Conservation (phyloP, 2,797 vertebrate species). For the Microhierax caerulescens region DNA sequence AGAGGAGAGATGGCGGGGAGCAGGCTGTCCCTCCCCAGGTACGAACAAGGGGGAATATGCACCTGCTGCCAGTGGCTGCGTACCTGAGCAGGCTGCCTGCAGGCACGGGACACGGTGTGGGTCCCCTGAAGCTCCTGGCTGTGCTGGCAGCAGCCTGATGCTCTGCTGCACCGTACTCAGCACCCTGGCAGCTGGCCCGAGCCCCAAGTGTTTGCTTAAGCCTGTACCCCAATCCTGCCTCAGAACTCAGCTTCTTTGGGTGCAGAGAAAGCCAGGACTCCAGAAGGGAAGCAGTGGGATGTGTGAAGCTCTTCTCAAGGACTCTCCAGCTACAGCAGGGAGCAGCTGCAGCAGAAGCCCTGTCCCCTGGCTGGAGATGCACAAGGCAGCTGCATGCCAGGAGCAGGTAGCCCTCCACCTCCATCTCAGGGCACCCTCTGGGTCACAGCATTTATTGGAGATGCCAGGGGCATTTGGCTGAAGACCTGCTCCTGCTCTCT, state of each 20-base stretch:
- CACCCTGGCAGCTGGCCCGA: not conserved
- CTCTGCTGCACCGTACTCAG: not conserved
- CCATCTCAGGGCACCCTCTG: no score
- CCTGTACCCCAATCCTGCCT: not conserved
- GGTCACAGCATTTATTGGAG: no score
- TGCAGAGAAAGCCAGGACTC: not conserved
- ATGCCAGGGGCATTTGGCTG: not conserved
- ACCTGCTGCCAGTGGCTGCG: rapidly evolving
- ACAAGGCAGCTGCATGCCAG: not conserved
- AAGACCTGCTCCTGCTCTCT: not conserved
- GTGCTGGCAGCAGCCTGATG: not conserved
- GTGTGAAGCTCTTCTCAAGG: not conserved
- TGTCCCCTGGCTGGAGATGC: not conserved
- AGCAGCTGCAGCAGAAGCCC: not conserved
- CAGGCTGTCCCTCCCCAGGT: not conserved
- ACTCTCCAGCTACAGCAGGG: not conserved
- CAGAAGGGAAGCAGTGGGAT: not conserved
- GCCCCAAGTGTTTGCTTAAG: not conserved
- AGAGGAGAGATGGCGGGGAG: not conserved
- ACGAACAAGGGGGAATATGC: not conserved
- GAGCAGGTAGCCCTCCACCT: not conserved
- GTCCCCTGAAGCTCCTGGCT: not conserved
- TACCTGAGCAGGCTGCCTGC: not conserved
- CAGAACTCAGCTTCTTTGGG: not conserved
- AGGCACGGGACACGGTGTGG: rapidly evolving